A percentile compares a stretch with the other conserved stretches of the same genome.
phyloP scores from a whole-genome alignment of 2,888 invertebrate species.

The Aplocera efformata region DNA sequence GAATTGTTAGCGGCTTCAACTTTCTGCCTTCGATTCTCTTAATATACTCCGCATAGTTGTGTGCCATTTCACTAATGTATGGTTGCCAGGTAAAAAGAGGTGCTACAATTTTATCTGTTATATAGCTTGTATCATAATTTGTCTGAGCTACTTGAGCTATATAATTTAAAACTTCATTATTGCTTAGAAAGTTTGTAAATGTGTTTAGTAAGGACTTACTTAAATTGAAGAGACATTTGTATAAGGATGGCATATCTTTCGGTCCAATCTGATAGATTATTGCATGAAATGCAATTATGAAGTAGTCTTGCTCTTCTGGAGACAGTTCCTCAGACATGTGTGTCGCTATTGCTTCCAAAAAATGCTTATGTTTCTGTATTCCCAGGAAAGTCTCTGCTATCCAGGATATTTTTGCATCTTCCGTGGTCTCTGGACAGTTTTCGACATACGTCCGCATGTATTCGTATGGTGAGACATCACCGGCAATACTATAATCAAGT shows the following conservation, averaged over 20 bases:
- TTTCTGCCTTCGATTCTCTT: constrained; percentile 52
- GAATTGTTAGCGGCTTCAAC: constrained; percentile 54
- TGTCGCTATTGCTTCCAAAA: constrained; percentile 48
- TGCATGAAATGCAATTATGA: constrained; percentile 56
- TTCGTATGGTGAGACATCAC: constrained; percentile 56
- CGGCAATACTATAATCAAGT: constrained; percentile 45
- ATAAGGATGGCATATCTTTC: constrained; percentile 50
- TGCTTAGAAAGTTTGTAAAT: constrained; percentile 64
- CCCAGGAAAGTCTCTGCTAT: constrained; percentile 61
- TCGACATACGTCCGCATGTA: constrained; percentile 63
- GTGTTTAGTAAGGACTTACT: constrained; percentile 54
- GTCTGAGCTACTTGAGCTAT: constrained; percentile 69
- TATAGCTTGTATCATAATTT: constrained; percentile 72
- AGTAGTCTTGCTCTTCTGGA: constrained; percentile 56
- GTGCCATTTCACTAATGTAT: constrained; percentile 63
- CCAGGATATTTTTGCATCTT: constrained; percentile 63
- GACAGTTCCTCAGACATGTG: constrained; percentile 51
- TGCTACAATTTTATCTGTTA: constrained; percentile 69
- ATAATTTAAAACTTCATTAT: constrained; percentile 63
- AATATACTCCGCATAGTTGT: constrained; percentile 54
- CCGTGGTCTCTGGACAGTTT: constrained; percentile 54
- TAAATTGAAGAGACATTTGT: constrained; percentile 67
- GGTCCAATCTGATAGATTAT: constrained; percentile 55
- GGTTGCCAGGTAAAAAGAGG: constrained; percentile 74
- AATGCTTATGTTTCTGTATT: constrained; percentile 53